Evolutionary conservation across 2,888 invertebrate genomes (phyloP), one percentile per base, ranked within the genome.

Genomic region (Cylloceria caligata): DNA sequence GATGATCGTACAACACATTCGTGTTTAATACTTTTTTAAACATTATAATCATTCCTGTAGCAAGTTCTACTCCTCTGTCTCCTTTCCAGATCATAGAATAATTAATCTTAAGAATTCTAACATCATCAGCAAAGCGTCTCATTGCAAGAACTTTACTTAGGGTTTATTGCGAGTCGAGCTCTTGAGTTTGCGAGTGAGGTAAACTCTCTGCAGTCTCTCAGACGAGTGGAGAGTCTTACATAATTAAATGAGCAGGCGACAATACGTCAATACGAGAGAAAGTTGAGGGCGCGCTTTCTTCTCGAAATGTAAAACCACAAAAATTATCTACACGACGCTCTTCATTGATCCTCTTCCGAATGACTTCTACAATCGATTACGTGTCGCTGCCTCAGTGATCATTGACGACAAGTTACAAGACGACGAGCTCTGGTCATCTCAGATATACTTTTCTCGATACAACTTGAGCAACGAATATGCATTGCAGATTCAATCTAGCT

Each of bases 251-350:
- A 68, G 77, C 52, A 52, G 30, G 9, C 19, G 60, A 45, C 60
- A 49, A 52, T 69, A 27, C 57, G 45, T 39, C 36, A 24, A 57
- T 62, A 73, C 55, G 68, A 55, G 81, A 74, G 81, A 81, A 77
- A 77, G 81, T 75, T 34, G 16, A 60, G 34, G 60, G 34, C 24
- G 45, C 45, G 13, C 39, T 36, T 62, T 64, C 42, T 24, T 57
- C 21, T 39, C 69, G 64, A 39, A 69, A 68, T 68, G 36, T 34
- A 69, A 64, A 72, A 73, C 68, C 67, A 52, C 34, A 21, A 45
- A 42, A 78, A 73, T 68, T 36, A 34, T 60, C 30, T 65, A 69
- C 42, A 16, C 64, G 39, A 77, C 13, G 7, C 1, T 39, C 21
- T 73, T 78, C 64, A 74, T 73, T 52, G 77, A 78, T 21, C 6